Percentiles rank a stretch among this genome's conserved stretches.
Evolutionary conservation across 2,797 vertebrate species (phyloP).

Genomic region (Mus minutoides): DNA sequence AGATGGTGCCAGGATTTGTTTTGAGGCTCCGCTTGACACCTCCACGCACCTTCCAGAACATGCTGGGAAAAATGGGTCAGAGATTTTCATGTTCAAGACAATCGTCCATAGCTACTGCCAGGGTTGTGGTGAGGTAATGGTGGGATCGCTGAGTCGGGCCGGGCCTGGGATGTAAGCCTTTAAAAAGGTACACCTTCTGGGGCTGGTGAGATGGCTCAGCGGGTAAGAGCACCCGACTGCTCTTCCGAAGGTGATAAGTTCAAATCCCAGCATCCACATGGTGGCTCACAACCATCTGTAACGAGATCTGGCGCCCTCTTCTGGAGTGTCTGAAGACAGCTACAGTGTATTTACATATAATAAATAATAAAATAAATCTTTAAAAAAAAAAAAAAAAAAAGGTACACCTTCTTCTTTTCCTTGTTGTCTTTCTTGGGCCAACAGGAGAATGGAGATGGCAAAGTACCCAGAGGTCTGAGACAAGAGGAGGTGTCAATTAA

Average conservation of each 20-base stretch:
- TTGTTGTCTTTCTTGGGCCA: neutral
- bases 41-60: neutral
- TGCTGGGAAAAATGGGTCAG: neutral
- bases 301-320: too few species aligned
- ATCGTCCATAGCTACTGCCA: neutral
- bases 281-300: too few species aligned
- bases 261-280: too few species aligned
- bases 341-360: too few species aligned
- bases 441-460: neutral
- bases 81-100: neutral
- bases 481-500: neutral
- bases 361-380: too few species aligned
- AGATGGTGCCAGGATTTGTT: neutral
- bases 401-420: neutral
- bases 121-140: neutral
- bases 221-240: too few species aligned
- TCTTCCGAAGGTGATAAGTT: too few species aligned
- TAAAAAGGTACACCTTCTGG: neutral
- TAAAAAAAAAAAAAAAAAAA: neutral
- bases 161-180: neutral
- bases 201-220: too few species aligned
- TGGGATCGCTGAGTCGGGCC: accelerated
- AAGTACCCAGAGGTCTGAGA: neutral
- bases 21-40: neutral
- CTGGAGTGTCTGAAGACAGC: too few species aligned